Base-by-base conservation (phyloP, 1,140 invertebrate species). In the Zaprionus vittiger region DNA sequence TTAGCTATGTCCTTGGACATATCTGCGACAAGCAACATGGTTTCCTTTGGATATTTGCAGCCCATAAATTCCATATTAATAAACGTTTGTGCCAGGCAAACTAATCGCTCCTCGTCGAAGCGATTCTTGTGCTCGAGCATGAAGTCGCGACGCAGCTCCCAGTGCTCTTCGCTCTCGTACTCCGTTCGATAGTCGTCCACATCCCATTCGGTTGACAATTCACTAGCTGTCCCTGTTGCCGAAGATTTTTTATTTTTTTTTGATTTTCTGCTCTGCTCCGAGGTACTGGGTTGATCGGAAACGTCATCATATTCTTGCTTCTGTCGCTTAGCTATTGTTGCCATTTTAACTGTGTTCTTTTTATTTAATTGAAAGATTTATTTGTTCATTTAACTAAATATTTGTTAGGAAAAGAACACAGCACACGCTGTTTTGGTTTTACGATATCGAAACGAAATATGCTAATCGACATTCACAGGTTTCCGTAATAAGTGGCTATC, bases 31-130 rank as follows among this genome's bases (percentile, higher is more conserved):
- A 95, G 91, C 22, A 94, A 93, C 97, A 98, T 98, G 0, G 97
- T 96, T 79, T 96, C 94, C 44, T 93, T 90, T 24, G 97, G 97
- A 93, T 98, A 98, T 83, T 96, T 97, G 94, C 97, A 97, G 49
- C 97, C 97, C 81, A 98, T 93, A 63, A 97, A 95, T 92, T 97
- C 97, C 44, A 97, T 94, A 92, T 98, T 98, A 0, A 95, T 94
- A 87, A 97, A 97, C 12, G 96, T 96, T 93, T 96, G 95, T 14
- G 97, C 96, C 62, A 98, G 93, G 93, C 97, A 97, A 38, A 98
- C 94, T 11, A 98, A 93, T 76, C 96, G 94, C 54, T 97, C 95
- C 92, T 96, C 95, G 1, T 95, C 93, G 93, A 96, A 97, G 80
- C 94, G 95, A 17, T 95, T 93, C 82, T 96, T 95, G 93, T 98